Base-by-base conservation (phyloP, 2,797 vertebrate genomes). In the Phylloscopus collybita region DNA sequence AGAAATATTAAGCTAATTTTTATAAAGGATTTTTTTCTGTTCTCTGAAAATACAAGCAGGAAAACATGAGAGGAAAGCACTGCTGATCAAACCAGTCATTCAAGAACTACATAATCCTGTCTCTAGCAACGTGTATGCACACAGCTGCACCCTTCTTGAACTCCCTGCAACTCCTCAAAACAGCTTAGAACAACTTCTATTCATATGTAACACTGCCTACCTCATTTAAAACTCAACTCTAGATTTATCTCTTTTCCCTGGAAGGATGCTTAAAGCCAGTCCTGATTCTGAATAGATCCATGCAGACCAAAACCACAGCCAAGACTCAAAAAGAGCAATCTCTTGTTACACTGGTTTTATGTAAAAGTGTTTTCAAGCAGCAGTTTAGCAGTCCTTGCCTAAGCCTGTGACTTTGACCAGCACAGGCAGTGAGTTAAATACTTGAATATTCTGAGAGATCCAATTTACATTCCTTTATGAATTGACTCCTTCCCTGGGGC, bases 61-160 rank as follows among this genome's bases (percentile, higher is more conserved):
- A 64, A 70, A 76, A 81, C 59, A 64, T 6, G 40, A 81, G 36
- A 86, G 59, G 40, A 62, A 90, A 88, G 57, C 53, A 57, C 0
- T 66, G 50, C 75, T 89, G 71, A 80, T 92, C 91, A 80, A 88
- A 81, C 50, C 42, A 92, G 71, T 76, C 67, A 34, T 76, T 94
- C 94, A 85, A 60, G 71, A 57, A 49, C 80, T n/a, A 40, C 74
- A 40, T 53, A 65, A 93, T 90, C 54, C 71, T 91, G 38, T 64
- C 59, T 86, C 69, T 60, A 69, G 66, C 20, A 75, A 15, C 14
- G 36, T 14, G 16, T 13, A 25, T 61, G 65, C 45, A 80, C 61
- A 88, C 51, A 92, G 80, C 26, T 95, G 94, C 87, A 88, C 62
- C 54, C 83, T 88, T 57, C 86, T 76, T 73, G 71, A 88, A 82